Conservation (phyloP, 2,888 invertebrate genomes). For the Xestoiulus laeticollis region DNA sequence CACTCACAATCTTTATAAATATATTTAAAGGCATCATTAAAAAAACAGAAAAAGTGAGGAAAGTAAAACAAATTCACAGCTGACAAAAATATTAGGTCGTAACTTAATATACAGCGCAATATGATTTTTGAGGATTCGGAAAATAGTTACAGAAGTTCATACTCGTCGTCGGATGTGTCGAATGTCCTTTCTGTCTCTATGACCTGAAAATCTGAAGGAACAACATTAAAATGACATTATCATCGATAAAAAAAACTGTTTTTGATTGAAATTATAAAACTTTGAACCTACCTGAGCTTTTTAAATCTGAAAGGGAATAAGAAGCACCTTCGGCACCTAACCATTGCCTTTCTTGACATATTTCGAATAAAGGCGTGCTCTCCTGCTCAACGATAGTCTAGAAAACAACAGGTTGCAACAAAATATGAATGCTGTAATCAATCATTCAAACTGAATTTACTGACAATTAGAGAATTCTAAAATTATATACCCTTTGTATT, state of each 20-base stretch:
- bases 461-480: not conserved
- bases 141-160: slow-evolving; percentile 73
- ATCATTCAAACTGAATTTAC: not conserved
- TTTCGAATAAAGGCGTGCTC: slow-evolving; percentile 79
- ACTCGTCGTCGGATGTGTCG: slow-evolving; percentile 83
- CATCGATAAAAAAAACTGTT: not conserved
- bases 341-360: slow-evolving; percentile 73
- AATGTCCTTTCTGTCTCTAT: slow-evolving; percentile 65
- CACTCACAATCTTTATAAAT: slow-evolving; percentile 22
- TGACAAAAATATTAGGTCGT: not conserved
- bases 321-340: slow-evolving; percentile 68
- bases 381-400: slow-evolving; percentile 76
- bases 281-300: slow-evolving; percentile 2
- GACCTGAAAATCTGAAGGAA: slow-evolving; percentile 48
- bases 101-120: not conserved
- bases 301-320: slow-evolving; percentile 44
- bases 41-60: slow-evolving; percentile 1
- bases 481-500: slow-evolving; percentile 58
- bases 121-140: not conserved
- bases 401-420: slow-evolving; percentile 34
- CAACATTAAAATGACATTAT: not conserved
- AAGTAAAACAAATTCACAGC: not conserved
- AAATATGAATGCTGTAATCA: not conserved
- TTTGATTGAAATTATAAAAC: not conserved
- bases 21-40: slow-evolving; percentile 38